Base-by-base conservation (phyloP, 2,797 vertebrate species). In the Gobio occitaniae region DNA sequence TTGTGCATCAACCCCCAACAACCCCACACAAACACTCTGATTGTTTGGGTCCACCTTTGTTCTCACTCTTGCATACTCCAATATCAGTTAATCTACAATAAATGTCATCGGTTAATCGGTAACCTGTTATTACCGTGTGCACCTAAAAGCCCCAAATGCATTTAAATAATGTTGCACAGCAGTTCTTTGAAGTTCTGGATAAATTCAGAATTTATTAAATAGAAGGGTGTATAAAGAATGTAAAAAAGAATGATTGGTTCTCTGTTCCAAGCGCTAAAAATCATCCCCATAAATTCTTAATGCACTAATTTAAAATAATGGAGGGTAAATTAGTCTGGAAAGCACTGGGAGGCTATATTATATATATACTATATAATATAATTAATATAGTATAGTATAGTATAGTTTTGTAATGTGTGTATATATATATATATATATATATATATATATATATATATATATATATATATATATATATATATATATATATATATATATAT, bases 61-160 rank as follows among this genome's bases (percentile, higher is more conserved):
- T 80, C 84, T 81, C 72, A 66, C 38, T 89, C 83, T 80, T 66
- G 75, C 85, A 88, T 86, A 83, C 87, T 77, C 80, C 75, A 63
- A 52, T 50, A 83, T 78, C 82, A 59, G 86, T 83, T 86, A 78
- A 89, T 86, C 84, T 86, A 84, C 80, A 81, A 87, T 78, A 82
- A 82, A 85, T 85, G 86, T 83, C 68, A 85, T 88, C 65, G 77
- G 86, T 88, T 87, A 87, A 88, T 87, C 79, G 56, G 83, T 83
- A 89, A 88, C 86, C 88, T 79, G 76, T 80, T 83, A 80, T 66
- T 75, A 85, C 25, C 10, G 68, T 16, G 29, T 32, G 80, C 38
- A 48, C 41, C 7, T 29, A 74, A 74, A 19, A 29, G 63, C 75
- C 41, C 76, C 0, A 29, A 44, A 12, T 63, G n/a, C 41, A 47